Evolutionary conservation across 1,140 invertebrate species (phyloP).

Genomic region (Parasteatoda tepidariorum): DNA sequence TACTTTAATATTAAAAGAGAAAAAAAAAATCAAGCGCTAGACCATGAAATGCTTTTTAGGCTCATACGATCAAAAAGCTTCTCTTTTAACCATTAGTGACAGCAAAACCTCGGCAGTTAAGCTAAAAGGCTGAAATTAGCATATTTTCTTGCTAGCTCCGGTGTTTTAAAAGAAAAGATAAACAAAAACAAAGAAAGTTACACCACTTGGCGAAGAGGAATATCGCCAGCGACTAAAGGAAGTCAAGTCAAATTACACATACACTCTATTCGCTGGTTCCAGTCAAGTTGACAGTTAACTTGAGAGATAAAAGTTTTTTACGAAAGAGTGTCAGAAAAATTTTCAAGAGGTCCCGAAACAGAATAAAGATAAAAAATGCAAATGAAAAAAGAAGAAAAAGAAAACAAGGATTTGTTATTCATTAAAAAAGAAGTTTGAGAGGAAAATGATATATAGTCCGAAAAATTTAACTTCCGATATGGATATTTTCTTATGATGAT

Average conservation of each 20-base stretch:
- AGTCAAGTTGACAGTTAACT: conserved; percentile 51
- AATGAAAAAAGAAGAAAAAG: conserved; percentile 1
- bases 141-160: background rate
- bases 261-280: conserved; percentile 18
- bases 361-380: background rate
- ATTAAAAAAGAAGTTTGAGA: conserved; percentile 44
- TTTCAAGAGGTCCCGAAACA: conserved; percentile 4
- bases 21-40: background rate
- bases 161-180: background rate
- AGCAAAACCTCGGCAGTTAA: background rate
- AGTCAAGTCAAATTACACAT: conserved; percentile 46
- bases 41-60: background rate
- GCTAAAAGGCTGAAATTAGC: conserved; percentile 39
- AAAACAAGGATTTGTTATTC: conserved; percentile 45
- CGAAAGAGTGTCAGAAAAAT: conserved; percentile 31
- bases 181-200: conserved; percentile 4
- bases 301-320: conserved; percentile 20
- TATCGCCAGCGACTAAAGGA: conserved; percentile 16
- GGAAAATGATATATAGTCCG: conserved; percentile 11
- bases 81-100: background rate
- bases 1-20: too few species aligned
- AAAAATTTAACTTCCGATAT: too few species aligned
- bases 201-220: background rate
- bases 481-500: too few species aligned
- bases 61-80: background rate